Conservation (phyloP, 2,888 invertebrate genomes). For the Heliconius ismenius region DNA sequence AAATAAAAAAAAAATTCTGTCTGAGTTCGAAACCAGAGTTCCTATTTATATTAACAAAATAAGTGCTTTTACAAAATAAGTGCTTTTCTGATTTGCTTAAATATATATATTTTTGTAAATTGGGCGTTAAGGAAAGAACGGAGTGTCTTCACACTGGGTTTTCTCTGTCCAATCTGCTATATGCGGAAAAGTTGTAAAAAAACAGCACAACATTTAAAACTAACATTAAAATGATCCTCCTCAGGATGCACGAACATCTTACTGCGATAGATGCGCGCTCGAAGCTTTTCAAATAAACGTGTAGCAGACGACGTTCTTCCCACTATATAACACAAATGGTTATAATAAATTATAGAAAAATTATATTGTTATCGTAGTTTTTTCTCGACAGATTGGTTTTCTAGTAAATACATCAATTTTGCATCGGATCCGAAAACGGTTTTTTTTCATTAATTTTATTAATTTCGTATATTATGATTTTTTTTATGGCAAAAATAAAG, state of each 20-base stretch:
- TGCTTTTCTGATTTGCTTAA: no score
- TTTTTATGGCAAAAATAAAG: no score
- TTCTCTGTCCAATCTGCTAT: not conserved
- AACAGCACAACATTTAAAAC: not conserved
- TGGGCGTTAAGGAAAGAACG: not conserved
- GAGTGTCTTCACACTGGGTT: not conserved
- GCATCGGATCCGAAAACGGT: no score
- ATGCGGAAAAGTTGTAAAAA: not conserved
- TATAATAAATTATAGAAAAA: not conserved
- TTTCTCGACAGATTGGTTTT: no score
- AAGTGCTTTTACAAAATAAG: no score
- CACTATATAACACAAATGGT: constrained; percentile 44
- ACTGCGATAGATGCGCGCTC: constrained; percentile 64
- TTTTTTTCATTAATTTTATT: no score
- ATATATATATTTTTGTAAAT: not conserved
- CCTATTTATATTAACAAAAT: no score
- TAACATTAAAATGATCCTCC: constrained; percentile 46
- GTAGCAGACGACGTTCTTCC: constrained; percentile 66
- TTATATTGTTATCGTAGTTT: not conserved
- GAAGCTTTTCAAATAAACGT: constrained; percentile 63
- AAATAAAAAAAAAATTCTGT: no score
- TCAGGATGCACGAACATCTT: constrained; percentile 66
- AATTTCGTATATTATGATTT: no score
- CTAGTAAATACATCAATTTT: no score
- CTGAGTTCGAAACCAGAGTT: no score